Conservation (phyloP, 2,888 invertebrate genomes). For the Lepas anatifera region DNA sequence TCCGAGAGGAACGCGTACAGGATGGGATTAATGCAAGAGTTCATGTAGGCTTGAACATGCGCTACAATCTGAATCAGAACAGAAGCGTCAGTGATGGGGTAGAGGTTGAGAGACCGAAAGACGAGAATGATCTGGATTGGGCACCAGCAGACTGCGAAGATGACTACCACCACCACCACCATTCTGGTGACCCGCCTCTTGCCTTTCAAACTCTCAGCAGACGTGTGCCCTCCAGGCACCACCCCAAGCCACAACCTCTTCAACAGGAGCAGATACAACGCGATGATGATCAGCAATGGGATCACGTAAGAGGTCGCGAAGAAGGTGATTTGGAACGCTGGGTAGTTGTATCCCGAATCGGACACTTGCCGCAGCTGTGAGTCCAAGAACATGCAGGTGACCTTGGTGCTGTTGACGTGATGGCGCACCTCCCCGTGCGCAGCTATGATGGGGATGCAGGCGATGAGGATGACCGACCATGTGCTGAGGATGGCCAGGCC, state of each 20-base stretch:
- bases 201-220: constrained; percentile 67
- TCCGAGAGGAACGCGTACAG: constrained; percentile 89
- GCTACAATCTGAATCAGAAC: constrained; percentile 64
- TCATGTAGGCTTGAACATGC: constrained; percentile 78
- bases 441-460: constrained; percentile 62
- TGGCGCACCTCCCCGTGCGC: constrained; percentile 56
- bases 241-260: constrained; percentile 68
- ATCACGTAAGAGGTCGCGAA: constrained; percentile 78
- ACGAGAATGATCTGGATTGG: constrained; percentile 78
- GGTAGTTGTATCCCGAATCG: constrained; percentile 1
- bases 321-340: constrained; percentile 54
- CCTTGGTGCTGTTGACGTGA: not conserved
- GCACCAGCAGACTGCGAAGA: constrained; percentile 87
- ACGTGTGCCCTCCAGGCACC: constrained; percentile 52
- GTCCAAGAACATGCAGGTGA: constrained; percentile 11
- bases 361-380: not conserved
- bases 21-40: constrained; percentile 88
- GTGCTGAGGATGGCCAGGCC: constrained; percentile 59
- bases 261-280: constrained; percentile 80
- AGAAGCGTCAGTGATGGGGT: constrained; percentile 48
- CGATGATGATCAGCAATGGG: constrained; percentile 71
- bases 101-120: constrained; percentile 57
- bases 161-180: constrained; percentile 81
- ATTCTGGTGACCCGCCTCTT: constrained; percentile 81
- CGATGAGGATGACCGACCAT: constrained; percentile 67